Base-by-base conservation (phyloP, 2,113 vertebrate genomes). In the Apeltes quadracus region DNA sequence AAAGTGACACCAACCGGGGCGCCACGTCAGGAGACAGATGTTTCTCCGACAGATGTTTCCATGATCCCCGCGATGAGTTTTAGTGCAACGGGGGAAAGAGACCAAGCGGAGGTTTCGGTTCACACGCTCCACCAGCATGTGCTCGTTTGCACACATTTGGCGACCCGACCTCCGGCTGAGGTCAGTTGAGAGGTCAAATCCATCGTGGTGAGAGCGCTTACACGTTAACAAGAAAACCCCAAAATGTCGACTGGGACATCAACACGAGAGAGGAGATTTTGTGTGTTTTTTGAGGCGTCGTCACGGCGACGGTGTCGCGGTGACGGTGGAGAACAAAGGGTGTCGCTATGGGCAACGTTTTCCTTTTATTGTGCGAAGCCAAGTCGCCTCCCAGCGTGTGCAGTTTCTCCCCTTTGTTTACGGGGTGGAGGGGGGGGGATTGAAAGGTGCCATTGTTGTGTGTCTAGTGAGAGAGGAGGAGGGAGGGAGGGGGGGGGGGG, bases 361-460 rank as follows among this genome's bases (percentile, higher is more conserved):
- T 18, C 9, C 18, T 27, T 38, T 65, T 38, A 34, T 81, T 72
- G 64, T 72, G 67, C 77, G 57, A 75, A 48, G 68, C 34, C 6
- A 32, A 61, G 83, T 46, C 7, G 46, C 32, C 41, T 39, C 27
- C 67, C 48, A 10, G 48, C 54, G 87, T 78, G 84, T 89, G 76
- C 62, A 78, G 87, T 91, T 89, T 88, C 84, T 72, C 8, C 83
- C 84, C 29, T 89, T 92, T 90, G 90, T 92, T 78, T 48, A 41
- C 3, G 38, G 34, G 66, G 72, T 84, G 79, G 88, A 83, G n/a
- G n/a, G n/a, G n/a, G n/a, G n/a, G n/a, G n/a, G 83, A 75, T 41
- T 15, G 88, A 92, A 90, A 88, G 89, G 82, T 75, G 79, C 79
- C 70, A 61, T 89, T 91, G 91, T 77, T 73, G 14, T 72, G 61